phyloP scores from a whole-genome alignment of 1,140 invertebrate genomes.

The Platorchestia sp. region DNA sequence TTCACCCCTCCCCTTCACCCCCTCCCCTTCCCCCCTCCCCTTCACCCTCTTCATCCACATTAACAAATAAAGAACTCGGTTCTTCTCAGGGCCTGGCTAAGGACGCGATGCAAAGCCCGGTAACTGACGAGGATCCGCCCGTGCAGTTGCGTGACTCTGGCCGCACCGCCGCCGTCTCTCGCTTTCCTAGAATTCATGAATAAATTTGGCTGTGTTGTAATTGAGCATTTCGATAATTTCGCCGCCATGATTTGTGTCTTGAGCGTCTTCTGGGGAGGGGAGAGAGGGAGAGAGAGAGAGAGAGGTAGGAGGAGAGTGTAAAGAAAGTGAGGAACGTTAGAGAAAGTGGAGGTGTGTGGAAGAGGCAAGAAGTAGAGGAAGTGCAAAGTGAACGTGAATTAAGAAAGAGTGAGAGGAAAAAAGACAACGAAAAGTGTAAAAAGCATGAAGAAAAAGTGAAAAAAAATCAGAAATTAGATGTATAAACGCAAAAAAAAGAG shows the following conservation, averaged over 20 bases:
- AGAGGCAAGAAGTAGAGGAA: background rate
- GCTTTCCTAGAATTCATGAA: background rate
- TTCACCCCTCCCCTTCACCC: too few relatives aligned
- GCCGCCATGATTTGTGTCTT: background rate
- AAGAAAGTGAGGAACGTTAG: background rate
- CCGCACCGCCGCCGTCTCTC: background rate
- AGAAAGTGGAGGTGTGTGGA: background rate
- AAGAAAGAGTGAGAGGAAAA: background rate
- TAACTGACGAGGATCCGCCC: background rate
- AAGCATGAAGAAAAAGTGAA: too few relatives aligned
- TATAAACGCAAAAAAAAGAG: too few relatives aligned
- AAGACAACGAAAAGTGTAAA: too few relatives aligned
- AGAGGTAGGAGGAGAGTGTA: background rate
- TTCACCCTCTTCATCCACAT: background rate
- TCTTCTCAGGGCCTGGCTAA: background rate
- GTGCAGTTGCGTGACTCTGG: background rate
- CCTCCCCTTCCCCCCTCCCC: background rate
- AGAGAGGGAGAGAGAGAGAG: background rate
- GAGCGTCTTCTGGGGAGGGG: background rate
- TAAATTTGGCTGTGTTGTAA: background rate
- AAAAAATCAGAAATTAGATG: too few relatives aligned
- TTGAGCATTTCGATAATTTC: background rate
- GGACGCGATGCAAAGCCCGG: background rate
- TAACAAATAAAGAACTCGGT: background rate
- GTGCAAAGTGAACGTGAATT: background rate